Conservation (phyloP, 2,888 invertebrate genomes). For the Plagodis dolabraria region DNA sequence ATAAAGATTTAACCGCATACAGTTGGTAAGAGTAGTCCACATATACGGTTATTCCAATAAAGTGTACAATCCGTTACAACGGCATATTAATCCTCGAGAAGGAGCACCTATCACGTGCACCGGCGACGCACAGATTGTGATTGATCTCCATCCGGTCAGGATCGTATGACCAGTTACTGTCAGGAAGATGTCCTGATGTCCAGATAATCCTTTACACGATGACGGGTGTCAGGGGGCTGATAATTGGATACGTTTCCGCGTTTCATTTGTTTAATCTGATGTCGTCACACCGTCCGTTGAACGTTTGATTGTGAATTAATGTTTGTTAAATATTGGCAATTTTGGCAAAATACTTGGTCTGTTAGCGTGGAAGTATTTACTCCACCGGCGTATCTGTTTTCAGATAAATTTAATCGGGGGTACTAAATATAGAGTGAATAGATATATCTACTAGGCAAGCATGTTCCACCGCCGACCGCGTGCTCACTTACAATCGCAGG, state of each 20-base stretch:
- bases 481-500: too few relatives aligned
- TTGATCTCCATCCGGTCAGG: conserved; percentile 30
- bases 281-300: not conserved
- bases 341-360: too few relatives aligned
- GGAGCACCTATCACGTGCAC: conserved; percentile 14
- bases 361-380: too few relatives aligned
- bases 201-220: conserved; percentile 35
- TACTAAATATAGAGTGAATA: too few relatives aligned
- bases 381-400: too few relatives aligned
- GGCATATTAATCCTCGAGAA: conserved; percentile 12
- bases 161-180: conserved; percentile 10
- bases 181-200: conserved; percentile 15
- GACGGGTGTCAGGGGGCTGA: conserved; percentile 4
- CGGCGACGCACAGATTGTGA: conserved; percentile 29
- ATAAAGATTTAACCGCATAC: too few relatives aligned
- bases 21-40: too few relatives aligned
- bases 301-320: not conserved
- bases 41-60: not conserved
- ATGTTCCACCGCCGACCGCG: too few relatives aligned
- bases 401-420: too few relatives aligned
- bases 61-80: not conserved
- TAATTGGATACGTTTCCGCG: conserved; percentile 21
- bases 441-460: too few relatives aligned
- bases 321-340: too few relatives aligned
- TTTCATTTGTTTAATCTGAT: conserved; percentile 1